A percentile compares a stretch with the other conserved stretches of the same genome.
Conservation (phyloP, 2,888 invertebrate genomes). For the Periphyllus acericola region DNA sequence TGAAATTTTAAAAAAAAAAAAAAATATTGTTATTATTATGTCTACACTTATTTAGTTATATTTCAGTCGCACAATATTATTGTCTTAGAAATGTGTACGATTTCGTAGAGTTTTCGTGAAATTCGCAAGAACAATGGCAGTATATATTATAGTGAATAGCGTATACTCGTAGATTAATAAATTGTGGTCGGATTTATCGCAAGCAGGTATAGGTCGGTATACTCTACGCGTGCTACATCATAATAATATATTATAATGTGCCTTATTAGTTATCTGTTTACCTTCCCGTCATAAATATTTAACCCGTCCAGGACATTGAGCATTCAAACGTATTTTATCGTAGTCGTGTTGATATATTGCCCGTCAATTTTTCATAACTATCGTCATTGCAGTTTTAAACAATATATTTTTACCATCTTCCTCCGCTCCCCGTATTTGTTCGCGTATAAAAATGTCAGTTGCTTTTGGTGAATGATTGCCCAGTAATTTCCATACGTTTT, state of each 20-base stretch:
- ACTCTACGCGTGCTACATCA: not conserved
- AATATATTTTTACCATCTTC: not conserved
- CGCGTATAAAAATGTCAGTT: too few relatives aligned
- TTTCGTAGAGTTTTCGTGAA: too few relatives aligned
- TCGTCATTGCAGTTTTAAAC: not conserved
- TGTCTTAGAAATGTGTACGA: too few relatives aligned
- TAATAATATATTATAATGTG: not conserved
- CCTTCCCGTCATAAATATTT: constrained; percentile 9
- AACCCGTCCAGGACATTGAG: not conserved
- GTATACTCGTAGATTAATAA: too few relatives aligned
- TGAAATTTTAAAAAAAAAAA: too few relatives aligned
- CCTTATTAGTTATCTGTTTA: constrained; percentile 13
- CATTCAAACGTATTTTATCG: not conserved
- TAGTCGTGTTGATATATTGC: not conserved
- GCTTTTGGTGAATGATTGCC: not conserved
- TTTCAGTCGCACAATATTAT: too few relatives aligned
- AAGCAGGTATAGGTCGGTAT: not conserved
- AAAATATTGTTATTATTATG: too few relatives aligned
- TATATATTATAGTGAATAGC: too few relatives aligned
- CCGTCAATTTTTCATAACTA: not conserved
- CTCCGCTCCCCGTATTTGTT: too few relatives aligned
- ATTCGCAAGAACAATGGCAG: too few relatives aligned
- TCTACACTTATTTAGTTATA: too few relatives aligned
- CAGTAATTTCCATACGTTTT: not conserved
- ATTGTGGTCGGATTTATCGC: not conserved